Percentiles rank a stretch among this genome's conserved stretches.
phyloP scores from a whole-genome alignment of 2,113 vertebrate genomes.

The Pelvicachromis taeniatus region DNA sequence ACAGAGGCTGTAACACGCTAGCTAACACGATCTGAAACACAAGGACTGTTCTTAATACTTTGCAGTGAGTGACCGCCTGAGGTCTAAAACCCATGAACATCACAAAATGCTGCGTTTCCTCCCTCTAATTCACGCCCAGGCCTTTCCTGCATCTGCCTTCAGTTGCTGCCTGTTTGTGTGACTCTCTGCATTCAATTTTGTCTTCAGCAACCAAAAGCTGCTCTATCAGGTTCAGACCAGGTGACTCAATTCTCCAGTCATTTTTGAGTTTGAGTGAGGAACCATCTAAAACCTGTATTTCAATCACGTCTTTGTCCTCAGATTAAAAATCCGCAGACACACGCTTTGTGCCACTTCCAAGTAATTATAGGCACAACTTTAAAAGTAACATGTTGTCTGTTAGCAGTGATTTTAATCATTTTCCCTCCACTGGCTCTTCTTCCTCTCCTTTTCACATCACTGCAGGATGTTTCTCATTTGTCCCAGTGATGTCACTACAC shows the following conservation, averaged over 20 bases:
- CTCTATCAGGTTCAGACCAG: background rate
- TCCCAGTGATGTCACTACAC: slow-evolving; percentile 2
- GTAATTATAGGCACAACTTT: background rate
- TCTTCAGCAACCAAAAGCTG: background rate
- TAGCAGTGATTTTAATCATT: background rate
- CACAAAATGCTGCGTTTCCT: background rate
- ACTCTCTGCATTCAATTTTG: background rate
- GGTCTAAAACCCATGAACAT: background rate
- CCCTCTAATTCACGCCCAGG: background rate
- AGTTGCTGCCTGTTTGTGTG: background rate
- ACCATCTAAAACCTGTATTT: background rate
- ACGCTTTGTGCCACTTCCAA: background rate
- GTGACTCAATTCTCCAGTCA: background rate
- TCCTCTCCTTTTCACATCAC: background rate
- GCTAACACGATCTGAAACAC: background rate
- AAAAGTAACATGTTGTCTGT: background rate
- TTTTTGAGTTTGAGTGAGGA: background rate
- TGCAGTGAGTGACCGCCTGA: background rate
- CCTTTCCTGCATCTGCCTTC: background rate
- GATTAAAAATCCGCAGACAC: background rate
- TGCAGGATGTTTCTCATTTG: background rate
- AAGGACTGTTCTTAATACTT: background rate
- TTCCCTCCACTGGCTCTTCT: background rate
- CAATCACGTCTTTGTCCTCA: background rate
- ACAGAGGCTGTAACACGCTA: background rate